phyloP scores from a whole-genome alignment of 2,113 vertebrate species.

The Lathamus discolor region DNA sequence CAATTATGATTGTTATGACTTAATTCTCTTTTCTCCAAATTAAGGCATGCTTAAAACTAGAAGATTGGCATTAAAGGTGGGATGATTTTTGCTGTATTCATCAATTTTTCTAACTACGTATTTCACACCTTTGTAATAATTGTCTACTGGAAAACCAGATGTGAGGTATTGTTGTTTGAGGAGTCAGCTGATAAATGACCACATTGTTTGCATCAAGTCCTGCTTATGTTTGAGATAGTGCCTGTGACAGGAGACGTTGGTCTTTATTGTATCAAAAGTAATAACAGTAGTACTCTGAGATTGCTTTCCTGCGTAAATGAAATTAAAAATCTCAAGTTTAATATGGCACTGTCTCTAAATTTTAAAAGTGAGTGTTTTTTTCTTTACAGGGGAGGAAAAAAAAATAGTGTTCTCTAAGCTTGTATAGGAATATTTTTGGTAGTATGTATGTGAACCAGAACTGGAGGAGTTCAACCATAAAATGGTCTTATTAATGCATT shows the following conservation, averaged over 20 bases:
- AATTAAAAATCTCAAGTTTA: neutral
- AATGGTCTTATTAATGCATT: neutral
- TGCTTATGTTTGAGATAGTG: neutral
- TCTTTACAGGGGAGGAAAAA: neutral
- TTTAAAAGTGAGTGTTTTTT: neutral
- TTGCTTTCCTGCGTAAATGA: neutral
- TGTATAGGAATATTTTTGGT: neutral
- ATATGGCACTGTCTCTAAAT: neutral
- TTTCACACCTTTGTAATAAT: neutral
- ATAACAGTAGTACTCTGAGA: neutral
- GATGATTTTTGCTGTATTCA: neutral
- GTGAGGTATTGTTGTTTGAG: neutral
- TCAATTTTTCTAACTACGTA: neutral
- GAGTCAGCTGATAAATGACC: neutral
- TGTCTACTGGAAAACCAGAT: neutral
- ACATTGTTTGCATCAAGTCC: neutral
- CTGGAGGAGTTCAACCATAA: neutral
- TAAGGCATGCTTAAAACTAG: neutral
- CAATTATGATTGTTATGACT: neutral
- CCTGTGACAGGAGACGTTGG: neutral
- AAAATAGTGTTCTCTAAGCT: neutral
- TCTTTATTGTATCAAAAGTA: neutral
- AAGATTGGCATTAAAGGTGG: neutral
- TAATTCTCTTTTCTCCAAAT: neutral
- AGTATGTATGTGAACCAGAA: neutral